Percentiles rank a stretch among this genome's conserved stretches.
These are phyloP conservation scores for Aphaenogaster floridana DNA, from an alignment of 1,140 invertebrate species.

Conservation along the genomic window DNA sequence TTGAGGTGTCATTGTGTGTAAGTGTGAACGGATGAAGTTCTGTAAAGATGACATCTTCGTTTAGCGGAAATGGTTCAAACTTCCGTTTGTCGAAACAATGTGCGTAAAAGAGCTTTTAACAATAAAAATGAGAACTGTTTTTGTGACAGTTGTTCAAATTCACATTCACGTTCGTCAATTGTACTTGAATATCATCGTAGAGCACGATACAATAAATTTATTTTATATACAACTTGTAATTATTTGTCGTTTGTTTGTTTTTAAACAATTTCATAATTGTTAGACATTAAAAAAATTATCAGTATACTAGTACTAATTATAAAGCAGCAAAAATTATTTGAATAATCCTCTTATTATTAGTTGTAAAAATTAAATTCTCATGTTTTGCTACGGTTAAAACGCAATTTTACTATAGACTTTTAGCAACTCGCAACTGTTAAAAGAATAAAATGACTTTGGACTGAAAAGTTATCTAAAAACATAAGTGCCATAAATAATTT, in stretches of 20 bases:
- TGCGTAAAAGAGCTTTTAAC: slow-evolving; percentile 10
- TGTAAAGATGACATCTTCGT: slow-evolving; percentile 38
- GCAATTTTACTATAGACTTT: neutral
- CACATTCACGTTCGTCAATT: neutral
- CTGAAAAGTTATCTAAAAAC: slow-evolving; percentile 28
- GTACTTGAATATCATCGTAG: neutral
- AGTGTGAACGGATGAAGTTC: slow-evolving; percentile 21
- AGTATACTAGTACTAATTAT: neutral
- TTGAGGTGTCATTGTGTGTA: slow-evolving; percentile 22
- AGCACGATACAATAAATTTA: neutral
- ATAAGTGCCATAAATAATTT: slow-evolving; percentile 24
- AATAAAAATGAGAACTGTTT: neutral
- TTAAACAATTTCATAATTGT: neutral
- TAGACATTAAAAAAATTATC: too few species aligned
- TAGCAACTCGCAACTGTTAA: neutral
- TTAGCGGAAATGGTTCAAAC: slow-evolving; percentile 47
- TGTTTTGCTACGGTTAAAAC: neutral
- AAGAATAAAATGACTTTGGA: slow-evolving; percentile 32
- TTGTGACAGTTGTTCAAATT: slow-evolving; percentile 13
- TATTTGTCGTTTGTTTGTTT: neutral
- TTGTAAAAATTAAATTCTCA: slow-evolving; percentile 6
- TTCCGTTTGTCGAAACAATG: slow-evolving; percentile 38
- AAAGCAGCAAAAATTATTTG: neutral
- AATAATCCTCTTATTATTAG: neutral
- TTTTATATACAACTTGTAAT: neutral